These are phyloP conservation scores for Coenonympha glycerion DNA, from an alignment of 2,888 invertebrate species.

Conservation along the genomic window DNA sequence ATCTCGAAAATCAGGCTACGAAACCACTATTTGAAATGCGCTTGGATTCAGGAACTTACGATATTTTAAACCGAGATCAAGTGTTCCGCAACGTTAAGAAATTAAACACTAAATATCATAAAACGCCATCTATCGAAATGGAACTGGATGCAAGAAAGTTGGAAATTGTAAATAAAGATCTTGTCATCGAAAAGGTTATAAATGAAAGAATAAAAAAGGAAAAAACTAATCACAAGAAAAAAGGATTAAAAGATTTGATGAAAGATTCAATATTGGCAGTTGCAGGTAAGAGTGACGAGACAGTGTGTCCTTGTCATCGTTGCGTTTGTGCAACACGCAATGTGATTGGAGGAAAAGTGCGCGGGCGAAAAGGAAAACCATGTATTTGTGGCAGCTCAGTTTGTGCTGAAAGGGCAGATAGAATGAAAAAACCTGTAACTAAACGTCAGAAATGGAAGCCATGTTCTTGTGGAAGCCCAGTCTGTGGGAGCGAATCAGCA, in stretches of 20 bases:
- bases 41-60: constrained; percentile 24
- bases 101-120: constrained; percentile 6
- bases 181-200: not conserved
- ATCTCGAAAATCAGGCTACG: not conserved
- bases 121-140: constrained; percentile 1
- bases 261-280: not conserved
- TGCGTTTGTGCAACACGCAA: not conserved
- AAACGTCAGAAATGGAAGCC: constrained; percentile 7
- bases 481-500: constrained; percentile 29
- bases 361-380: constrained; percentile 2
- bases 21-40: constrained; percentile 21
- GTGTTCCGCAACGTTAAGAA: constrained; percentile 20
- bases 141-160: not conserved
- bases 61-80: constrained; percentile 29
- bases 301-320: constrained; percentile 20
- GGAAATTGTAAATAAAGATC: not conserved
- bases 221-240: no score
- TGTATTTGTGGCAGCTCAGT: constrained; percentile 28
- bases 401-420: constrained; percentile 21
- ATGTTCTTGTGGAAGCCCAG: constrained; percentile 31
- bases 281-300: constrained; percentile 5
- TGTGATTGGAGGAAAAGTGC: not conserved
- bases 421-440: not conserved
- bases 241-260: no score
- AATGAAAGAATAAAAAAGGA: constrained; percentile 4